Evolutionary conservation across 2,113 vertebrate species (phyloP).

Genomic region (Chitala chitala): DNA sequence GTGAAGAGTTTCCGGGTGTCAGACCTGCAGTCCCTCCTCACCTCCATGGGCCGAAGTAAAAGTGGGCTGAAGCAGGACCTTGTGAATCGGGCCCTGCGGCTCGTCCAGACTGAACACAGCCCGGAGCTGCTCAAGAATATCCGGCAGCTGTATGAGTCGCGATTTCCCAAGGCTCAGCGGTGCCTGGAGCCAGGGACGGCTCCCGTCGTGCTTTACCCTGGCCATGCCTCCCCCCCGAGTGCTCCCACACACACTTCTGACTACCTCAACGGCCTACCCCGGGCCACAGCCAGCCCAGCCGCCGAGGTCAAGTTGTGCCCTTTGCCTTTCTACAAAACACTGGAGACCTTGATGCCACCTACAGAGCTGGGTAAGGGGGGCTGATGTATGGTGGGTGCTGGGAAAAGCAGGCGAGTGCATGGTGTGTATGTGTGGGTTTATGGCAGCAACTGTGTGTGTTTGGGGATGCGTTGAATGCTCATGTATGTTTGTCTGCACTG

Average conservation of each 20-base stretch:
- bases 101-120: constrained; percentile 75
- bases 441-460: too few species aligned
- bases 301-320: constrained; percentile 67
- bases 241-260: constrained; percentile 53
- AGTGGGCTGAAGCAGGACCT: constrained; percentile 80
- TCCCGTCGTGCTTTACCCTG: background rate
- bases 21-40: constrained; percentile 78
- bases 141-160: constrained; percentile 71
- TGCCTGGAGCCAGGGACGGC: constrained; percentile 24
- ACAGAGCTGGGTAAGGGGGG: constrained; percentile 69
- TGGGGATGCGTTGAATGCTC: too few species aligned
- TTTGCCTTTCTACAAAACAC: constrained; percentile 72
- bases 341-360: constrained; percentile 74
- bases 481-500: background rate
- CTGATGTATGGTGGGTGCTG: background rate
- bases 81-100: constrained; percentile 66
- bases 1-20: constrained; percentile 80
- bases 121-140: constrained; percentile 76
- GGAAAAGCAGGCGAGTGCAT: background rate
- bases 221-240: constrained; percentile 19
- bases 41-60: constrained; percentile 75
- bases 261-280: constrained; percentile 65
- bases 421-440: background rate
- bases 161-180: constrained; percentile 60
- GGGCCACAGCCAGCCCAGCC: constrained; percentile 35